These are phyloP conservation scores for Drosophila baimaii DNA, from an alignment of 1,140 invertebrate genomes.

Conservation along the genomic window DNA sequence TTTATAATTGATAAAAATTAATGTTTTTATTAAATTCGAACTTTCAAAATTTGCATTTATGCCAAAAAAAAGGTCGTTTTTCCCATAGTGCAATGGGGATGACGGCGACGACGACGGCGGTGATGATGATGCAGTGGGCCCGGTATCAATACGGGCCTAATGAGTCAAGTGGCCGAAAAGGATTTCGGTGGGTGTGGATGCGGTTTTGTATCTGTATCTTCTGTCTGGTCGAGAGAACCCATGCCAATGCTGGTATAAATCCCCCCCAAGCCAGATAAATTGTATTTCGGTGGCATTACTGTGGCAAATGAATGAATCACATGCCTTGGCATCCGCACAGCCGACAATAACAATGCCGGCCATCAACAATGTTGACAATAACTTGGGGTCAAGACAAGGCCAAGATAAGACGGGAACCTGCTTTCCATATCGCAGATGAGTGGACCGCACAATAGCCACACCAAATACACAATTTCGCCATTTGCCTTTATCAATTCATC, in stretches of 20 bases:
- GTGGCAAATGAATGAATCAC: slow-evolving; percentile 77
- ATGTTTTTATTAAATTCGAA: too few relatives aligned
- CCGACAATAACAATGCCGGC: slow-evolving; percentile 41
- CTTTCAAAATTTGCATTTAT: too few relatives aligned
- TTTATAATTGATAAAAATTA: too few relatives aligned
- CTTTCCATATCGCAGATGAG: slow-evolving; percentile 52
- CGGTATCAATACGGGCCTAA: slow-evolving; percentile 73
- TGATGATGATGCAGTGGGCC: slow-evolving; percentile 46
- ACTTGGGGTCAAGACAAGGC: slow-evolving; percentile 62
- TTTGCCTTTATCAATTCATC: slow-evolving; percentile 61
- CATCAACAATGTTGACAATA: slow-evolving; percentile 68
- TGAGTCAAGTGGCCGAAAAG: slow-evolving; percentile 80
- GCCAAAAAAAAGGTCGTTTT: too few relatives aligned
- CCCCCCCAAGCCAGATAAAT: slow-evolving; percentile 73
- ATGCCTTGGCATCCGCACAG: slow-evolving; percentile 34
- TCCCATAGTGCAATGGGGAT: slow-evolving; percentile 10
- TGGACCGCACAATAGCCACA: slow-evolving; percentile 51
- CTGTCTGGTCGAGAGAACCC: slow-evolving; percentile 37
- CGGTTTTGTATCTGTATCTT: slow-evolving; percentile 38
- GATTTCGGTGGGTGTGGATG: slow-evolving; percentile 74
- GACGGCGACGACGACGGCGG: background rate
- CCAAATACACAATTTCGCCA: slow-evolving; percentile 59
- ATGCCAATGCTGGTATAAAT: slow-evolving; percentile 46
- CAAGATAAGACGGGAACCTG: slow-evolving; percentile 55
- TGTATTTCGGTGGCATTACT: slow-evolving; percentile 65